Conservation (phyloP, 2,113 vertebrate genomes). For the Nannobrachium achirus region DNA sequence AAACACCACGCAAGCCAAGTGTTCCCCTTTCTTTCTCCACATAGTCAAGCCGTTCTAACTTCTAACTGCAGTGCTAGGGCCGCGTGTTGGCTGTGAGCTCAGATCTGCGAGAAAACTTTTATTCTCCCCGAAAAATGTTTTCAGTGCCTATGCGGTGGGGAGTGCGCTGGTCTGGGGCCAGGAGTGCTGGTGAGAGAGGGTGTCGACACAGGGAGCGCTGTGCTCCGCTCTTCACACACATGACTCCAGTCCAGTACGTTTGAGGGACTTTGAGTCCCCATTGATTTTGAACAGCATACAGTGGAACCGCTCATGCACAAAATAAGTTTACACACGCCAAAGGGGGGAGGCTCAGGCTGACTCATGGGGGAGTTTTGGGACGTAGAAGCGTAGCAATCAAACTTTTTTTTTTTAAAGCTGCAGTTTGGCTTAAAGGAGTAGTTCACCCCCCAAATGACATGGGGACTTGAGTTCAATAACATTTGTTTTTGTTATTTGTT, state of each 20-base stretch:
- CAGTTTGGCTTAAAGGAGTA: no score
- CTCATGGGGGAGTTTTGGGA: no score
- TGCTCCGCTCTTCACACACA: background rate
- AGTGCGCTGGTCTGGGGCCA: constrained; percentile 26
- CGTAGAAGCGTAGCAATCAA: no score
- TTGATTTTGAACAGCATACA: background rate
- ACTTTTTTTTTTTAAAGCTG: no score
- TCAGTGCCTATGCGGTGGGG: constrained; percentile 12
- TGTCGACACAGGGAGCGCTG: constrained; percentile 56
- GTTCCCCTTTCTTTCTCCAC: constrained; percentile 59
- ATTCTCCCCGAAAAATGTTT: constrained; percentile 68
- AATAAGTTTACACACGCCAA: background rate
- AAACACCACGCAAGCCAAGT: constrained; percentile 61
- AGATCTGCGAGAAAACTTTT: constrained; percentile 36
- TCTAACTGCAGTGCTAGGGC: constrained; percentile 55
- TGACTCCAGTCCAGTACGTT: background rate
- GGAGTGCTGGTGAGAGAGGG: constrained; percentile 11
- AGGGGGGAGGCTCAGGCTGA: no score
- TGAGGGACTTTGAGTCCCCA: constrained; percentile 17
- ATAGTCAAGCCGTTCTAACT: constrained; percentile 65
- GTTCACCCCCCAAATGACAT: no score
- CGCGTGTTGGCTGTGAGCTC: constrained; percentile 49
- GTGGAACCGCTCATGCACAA: background rate
- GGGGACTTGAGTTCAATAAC: no score
- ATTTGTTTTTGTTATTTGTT: no score